A percentile compares a stretch with the other conserved stretches of the same genome.
Conservation (phyloP, 2,888 invertebrate species). For the Lacanobia oleracea region DNA sequence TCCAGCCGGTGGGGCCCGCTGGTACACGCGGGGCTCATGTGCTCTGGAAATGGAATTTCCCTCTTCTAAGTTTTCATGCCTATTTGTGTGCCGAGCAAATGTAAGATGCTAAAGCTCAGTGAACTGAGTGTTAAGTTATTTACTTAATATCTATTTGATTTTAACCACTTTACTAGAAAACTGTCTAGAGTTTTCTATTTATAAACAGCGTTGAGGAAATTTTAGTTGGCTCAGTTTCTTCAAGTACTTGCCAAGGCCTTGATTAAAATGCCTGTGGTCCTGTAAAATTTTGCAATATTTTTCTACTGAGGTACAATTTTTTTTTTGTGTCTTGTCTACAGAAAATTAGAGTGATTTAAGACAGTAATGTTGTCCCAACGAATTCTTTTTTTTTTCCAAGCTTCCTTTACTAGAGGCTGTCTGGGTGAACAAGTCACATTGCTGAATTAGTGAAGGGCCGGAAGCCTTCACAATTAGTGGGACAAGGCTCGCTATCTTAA, state of each 20-base stretch:
- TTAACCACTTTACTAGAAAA: not conserved
- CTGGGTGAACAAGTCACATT: constrained; percentile 55
- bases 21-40: constrained; percentile 49
- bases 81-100: constrained; percentile 28
- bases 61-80: constrained; percentile 26
- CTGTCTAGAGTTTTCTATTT: not conserved
- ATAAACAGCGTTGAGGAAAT: not conserved
- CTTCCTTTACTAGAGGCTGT: constrained; percentile 26
- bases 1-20: constrained; percentile 32
- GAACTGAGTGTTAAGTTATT: constrained; percentile 1
- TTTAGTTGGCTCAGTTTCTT: not conserved
- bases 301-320: not conserved
- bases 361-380: constrained; percentile 32
- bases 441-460: constrained; percentile 55
- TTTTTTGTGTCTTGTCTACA: not conserved
- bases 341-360: constrained; percentile 35
- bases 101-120: not conserved
- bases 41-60: constrained; percentile 50
- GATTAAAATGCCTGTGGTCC: not conserved
- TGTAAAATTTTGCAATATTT: not conserved
- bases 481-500: too few species aligned
- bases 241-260: not conserved
- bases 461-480: constrained; percentile 54
- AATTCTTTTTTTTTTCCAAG: constrained; percentile 37
- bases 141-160: constrained; percentile 3